Evolutionary conservation across 2,797 vertebrate species (phyloP), one percentile per base, ranked within the genome.

Genomic region (Pyrrhura leucotis): DNA sequence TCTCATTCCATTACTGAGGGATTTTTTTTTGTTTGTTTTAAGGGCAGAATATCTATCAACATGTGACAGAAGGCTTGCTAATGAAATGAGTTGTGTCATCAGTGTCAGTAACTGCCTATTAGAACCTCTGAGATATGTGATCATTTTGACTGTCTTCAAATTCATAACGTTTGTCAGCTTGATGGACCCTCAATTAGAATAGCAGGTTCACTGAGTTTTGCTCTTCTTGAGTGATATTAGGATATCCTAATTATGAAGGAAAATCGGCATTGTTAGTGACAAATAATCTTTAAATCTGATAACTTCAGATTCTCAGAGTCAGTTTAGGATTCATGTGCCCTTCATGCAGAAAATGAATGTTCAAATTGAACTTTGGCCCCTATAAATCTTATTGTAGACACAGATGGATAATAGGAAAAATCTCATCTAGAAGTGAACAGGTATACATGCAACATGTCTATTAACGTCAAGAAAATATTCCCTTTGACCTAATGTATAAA

Each of bases 31-130:
- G 67, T 68, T 35, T 54, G 33, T 67, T 96, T 85, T 94, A 85
- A 62, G 51, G 74, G 31, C 67, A 93, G 50, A 94, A 62, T 80
- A 90, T 33, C n/a, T 93, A 94, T 58, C 33, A 85, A 66, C 8
- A 72, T 81, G 40, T 63, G 65, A 94, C 90, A 58, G 91, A 72
- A 95, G 85, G 22, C 51, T 94, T 88, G 79, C 59, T 92, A 97
- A 91, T 79, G 23, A 92, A 96, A 96, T 93, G 40, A 51, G 29
- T 93, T 97, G 35, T 95, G 93, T 93, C 81, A 91, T 21, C 71
- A 89, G 29, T 53, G 79, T 85, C 93, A 96, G 19, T 33, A 93
- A 80, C 54, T 81, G 39, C n/a, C 31, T 88, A 50, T 58, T 96
- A 75, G 80, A 85, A 90, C 35, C 15, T 54, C 67, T 85, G 78